Evolutionary conservation across 2,888 invertebrate genomes (phyloP), one percentile per base, ranked within the genome.

Genomic region (Myathropa florea): DNA sequence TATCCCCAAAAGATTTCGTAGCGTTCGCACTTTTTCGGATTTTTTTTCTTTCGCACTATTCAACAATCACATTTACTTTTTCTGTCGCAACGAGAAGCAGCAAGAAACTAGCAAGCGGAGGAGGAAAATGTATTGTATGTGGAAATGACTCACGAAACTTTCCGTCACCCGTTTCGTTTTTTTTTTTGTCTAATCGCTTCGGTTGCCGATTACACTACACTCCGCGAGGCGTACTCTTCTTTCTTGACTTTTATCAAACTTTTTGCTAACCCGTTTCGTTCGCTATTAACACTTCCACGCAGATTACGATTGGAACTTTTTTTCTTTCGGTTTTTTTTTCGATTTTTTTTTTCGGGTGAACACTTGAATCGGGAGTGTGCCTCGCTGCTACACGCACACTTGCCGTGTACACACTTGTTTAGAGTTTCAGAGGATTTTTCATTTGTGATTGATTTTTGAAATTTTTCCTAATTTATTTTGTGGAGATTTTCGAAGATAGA

Each of bases 91-190:
- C 18, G 6, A 46, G 21, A 59, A 33, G 18, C 26, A 14, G 12
- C 57, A 23, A 12, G 55, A 67, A 63, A 33, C 60, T 39, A 36
- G n/a, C 53, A 70, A 61, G 61, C 67, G 71, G 70, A 61, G 63
- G 57, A 73, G 2, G 72, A 84, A 81, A 85, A 53, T 64, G 63
- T 63, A 72, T 73, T 67, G 68, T 55, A 24, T 72, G 72, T 61
- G 39, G 36, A 55, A 72, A 86, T 86, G 85, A 86, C 82, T 86
- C 85, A 86, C 81, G 68, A 76, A 76, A 81, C 76, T 78, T 86
- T 86, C 82, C 78, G 85, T 82, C 78, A 75, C 73, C 68, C 72
- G 85, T 82, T 77, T 76, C 46, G 46, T 46, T 72, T 70, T 72
- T 76, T 46, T 64, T 78, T 67, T 53, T 28, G 12, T 18, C 64